Conservation (phyloP, 2,113 vertebrate genomes). For the Cnemophilus loriae region DNA sequence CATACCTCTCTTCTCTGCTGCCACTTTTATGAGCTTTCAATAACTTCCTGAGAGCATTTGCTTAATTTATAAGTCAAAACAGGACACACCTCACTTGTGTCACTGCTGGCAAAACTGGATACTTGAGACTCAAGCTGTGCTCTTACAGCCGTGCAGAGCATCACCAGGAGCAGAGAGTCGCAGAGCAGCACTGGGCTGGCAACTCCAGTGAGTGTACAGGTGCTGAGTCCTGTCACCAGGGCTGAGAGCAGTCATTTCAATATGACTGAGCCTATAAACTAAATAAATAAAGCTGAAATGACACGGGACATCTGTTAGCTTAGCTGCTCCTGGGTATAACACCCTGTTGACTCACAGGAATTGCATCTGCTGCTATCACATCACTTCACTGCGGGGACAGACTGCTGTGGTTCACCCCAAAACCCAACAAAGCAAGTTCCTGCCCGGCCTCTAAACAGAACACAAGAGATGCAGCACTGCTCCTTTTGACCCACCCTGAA, state of each 20-base stretch:
- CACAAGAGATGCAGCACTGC: not conserved
- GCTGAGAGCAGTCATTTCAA: not conserved
- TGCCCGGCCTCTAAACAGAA: not conserved
- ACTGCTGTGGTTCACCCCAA: not conserved
- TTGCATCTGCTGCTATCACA: not conserved
- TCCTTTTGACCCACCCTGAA: not conserved
- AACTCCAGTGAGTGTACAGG: not conserved
- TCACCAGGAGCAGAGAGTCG: not conserved
- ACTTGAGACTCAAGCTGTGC: not conserved
- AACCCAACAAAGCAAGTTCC: not conserved
- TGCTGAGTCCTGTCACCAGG: not conserved
- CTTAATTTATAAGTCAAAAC: conserved; percentile 7
- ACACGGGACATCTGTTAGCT: not conserved
- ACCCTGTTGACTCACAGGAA: not conserved
- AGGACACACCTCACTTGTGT: not conserved
- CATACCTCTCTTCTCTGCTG: not conserved
- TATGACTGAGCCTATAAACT: not conserved
- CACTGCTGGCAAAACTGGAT: not conserved
- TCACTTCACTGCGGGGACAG: accelerated
- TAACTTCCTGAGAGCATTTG: not conserved
- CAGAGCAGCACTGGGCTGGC: not conserved
- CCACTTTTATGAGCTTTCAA: not conserved
- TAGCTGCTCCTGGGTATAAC: not conserved
- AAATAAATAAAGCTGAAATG: not conserved
- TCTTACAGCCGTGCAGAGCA: not conserved